Conservation (phyloP, 2,888 invertebrate genomes). For the Sarcophaga carnaria region DNA sequence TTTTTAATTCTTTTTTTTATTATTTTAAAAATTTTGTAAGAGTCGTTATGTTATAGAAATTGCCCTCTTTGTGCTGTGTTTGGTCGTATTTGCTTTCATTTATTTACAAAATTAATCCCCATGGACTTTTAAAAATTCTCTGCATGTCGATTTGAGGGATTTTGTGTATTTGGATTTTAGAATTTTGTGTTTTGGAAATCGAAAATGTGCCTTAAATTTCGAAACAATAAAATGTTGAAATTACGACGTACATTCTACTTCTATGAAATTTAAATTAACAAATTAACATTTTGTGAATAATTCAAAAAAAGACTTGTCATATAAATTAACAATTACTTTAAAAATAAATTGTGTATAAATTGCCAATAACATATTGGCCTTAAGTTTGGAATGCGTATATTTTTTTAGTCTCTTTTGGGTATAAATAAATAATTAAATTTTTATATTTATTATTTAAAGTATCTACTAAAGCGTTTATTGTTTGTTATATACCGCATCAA, state of each 20-base stretch:
- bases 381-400: no score
- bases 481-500: no score
- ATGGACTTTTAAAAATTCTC: conserved; percentile 20
- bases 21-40: not conserved
- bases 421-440: no score
- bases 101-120: conserved; percentile 26
- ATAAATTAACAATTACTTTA: no score
- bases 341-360: no score
- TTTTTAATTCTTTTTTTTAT: not conserved
- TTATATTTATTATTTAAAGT: no score
- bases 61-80: not conserved
- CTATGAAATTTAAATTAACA: not conserved
- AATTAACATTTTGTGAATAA: not conserved
- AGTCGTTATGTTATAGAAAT: not conserved
- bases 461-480: no score
- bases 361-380: no score
- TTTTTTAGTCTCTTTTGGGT: no score
- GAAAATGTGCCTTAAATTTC: not conserved
- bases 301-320: not conserved
- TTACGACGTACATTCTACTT: not conserved
- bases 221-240: not conserved
- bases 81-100: not conserved
- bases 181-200: not conserved
- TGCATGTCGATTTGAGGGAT: not conserved
- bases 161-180: not conserved